These are phyloP conservation scores for human DNA, from an alignment of 2,113 vertebrate species.

Conservation along the genomic window DNA sequence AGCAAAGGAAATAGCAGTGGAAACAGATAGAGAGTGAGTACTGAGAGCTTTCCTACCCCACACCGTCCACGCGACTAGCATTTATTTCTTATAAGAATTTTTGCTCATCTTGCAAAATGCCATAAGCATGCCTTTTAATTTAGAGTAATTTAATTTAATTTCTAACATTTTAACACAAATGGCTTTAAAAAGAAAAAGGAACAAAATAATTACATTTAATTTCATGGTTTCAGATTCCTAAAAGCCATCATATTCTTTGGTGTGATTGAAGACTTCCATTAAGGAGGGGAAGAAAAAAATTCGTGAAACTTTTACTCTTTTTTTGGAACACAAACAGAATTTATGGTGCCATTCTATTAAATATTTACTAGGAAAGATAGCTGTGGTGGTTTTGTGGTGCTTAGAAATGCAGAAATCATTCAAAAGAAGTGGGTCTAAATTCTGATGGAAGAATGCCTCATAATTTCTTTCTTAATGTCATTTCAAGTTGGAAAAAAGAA, in stretches of 20 bases:
- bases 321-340: constrained; percentile 32
- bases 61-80: not conserved
- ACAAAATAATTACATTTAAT: constrained; percentile 62
- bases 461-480: not conserved
- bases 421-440: not conserved
- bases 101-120: constrained; percentile 53
- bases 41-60: not conserved
- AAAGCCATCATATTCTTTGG: constrained; percentile 68
- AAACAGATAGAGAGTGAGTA: constrained; percentile 59
- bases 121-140: constrained; percentile 68
- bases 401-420: not conserved
- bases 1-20: constrained; percentile 73
- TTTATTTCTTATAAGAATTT: constrained; percentile 40
- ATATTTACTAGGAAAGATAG: constrained; percentile 14
- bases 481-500: not conserved
- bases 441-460: not conserved
- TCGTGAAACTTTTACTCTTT: constrained; percentile 17
- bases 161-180: constrained; percentile 67
- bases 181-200: constrained; percentile 56
- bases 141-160: constrained; percentile 69
- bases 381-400: not conserved
- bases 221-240: constrained; percentile 66
- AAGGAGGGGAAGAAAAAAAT: not conserved
- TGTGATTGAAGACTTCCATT: constrained; percentile 52
- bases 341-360: not conserved